phyloP scores from a whole-genome alignment of 2,797 vertebrate species.

The Aratinga solstitialis region DNA sequence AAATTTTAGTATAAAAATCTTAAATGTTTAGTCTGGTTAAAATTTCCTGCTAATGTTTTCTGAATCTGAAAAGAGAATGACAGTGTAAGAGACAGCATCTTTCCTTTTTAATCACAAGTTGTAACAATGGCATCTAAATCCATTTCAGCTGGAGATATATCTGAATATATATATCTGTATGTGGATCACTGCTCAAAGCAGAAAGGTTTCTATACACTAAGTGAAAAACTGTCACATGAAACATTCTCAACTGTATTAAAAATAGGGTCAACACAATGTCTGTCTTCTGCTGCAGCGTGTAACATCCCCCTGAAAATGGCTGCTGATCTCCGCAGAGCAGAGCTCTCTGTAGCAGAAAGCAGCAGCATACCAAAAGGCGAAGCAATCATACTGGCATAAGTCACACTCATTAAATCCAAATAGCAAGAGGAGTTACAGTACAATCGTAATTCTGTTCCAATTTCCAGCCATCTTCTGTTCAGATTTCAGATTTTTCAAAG shows the following conservation, averaged over 20 bases:
- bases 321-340: neutral
- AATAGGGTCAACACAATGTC: neutral
- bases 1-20: neutral
- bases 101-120: neutral
- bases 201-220: neutral
- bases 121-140: neutral
- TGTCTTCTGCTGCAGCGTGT: neutral
- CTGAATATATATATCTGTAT: neutral
- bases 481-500: neutral
- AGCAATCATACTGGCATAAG: neutral
- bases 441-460: neutral
- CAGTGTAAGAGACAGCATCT: neutral
- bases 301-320: neutral
- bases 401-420: neutral
- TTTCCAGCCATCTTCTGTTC: neutral
- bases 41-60: neutral
- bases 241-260: neutral
- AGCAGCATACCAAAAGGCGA: neutral
- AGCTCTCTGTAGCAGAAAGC: neutral
- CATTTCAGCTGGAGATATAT: neutral
- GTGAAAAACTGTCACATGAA: neutral
- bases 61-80: neutral
- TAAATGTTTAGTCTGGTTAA: neutral
- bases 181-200: neutral
- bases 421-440: neutral